A percentile compares a stretch with the other conserved stretches of the same genome.
These are phyloP conservation scores for Platygyra sinensis DNA, from an alignment of 64 coral and sea anemone genomes.

Conservation along the genomic window DNA sequence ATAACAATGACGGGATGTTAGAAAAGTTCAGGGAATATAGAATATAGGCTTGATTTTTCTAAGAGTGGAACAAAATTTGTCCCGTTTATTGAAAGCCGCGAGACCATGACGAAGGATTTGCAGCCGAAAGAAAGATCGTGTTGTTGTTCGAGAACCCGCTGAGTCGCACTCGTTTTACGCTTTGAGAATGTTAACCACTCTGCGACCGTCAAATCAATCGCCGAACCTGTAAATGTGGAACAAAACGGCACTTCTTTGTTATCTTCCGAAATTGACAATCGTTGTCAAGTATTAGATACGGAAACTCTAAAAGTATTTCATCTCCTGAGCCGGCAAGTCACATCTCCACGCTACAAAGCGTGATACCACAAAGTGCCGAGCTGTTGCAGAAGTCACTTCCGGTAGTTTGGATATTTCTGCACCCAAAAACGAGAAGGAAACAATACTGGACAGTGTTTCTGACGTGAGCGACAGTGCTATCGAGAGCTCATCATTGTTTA, in stretches of 20 bases:
- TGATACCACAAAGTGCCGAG: not conserved
- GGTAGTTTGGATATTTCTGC: slow-evolving; percentile 6
- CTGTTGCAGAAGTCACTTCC: slow-evolving; percentile 39
- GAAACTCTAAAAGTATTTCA: not conserved
- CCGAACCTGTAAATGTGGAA: not conserved
- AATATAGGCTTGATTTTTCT: not conserved
- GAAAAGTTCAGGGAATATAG: not conserved
- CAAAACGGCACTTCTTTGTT: not conserved
- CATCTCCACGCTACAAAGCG: not conserved
- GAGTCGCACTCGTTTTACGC: not conserved
- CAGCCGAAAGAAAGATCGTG: not conserved
- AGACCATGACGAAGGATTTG: not conserved
- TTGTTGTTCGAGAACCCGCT: not conserved
- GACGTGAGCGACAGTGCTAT: slow-evolving; percentile 14
- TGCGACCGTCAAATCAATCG: not conserved
- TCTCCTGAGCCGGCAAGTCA: not conserved
- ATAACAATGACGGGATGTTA: not conserved
- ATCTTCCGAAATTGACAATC: not conserved
- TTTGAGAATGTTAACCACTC: not conserved
- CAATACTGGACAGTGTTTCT: not conserved
- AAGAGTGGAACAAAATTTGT: not conserved
- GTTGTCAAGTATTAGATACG: not conserved
- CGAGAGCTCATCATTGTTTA: slow-evolving; percentile 11
- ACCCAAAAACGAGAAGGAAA: not conserved
- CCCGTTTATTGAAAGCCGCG: not conserved